Conservation (phyloP, 2,888 invertebrate species). For the Shargacucullia verbasci region DNA sequence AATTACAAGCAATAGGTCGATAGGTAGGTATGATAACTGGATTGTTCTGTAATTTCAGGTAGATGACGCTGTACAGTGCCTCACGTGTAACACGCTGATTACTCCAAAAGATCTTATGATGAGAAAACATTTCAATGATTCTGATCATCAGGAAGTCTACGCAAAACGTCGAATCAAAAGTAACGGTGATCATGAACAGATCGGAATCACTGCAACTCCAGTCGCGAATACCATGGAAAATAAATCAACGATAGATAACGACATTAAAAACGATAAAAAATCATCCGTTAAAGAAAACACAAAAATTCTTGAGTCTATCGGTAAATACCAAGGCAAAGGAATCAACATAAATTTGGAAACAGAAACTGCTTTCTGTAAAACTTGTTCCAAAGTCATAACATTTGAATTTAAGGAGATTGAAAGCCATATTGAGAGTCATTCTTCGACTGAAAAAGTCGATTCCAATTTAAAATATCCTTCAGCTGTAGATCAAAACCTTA, state of each 20-base stretch:
- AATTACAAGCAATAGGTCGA: no score
- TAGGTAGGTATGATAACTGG: no score
- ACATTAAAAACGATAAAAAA: neutral
- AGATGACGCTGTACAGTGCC: constrained; percentile 64
- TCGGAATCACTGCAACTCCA: neutral
- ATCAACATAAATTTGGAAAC: constrained; percentile 59
- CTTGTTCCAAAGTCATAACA: constrained; percentile 43
- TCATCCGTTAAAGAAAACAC: constrained; percentile 31
- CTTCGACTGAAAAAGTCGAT: constrained; percentile 7
- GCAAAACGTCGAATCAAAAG: constrained; percentile 22
- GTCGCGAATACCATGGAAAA: neutral
- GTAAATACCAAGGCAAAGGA: constrained; percentile 48
- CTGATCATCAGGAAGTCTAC: constrained; percentile 51
- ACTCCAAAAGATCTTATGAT: constrained; percentile 39
- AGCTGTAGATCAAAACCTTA: constrained; percentile 25
- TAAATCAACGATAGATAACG: neutral
- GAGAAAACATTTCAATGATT: constrained; percentile 58
- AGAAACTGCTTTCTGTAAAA: constrained; percentile 55
- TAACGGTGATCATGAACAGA: constrained; percentile 3
- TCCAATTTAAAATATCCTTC: constrained; percentile 34
- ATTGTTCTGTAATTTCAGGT: constrained; percentile 59
- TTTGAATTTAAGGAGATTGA: constrained; percentile 48
- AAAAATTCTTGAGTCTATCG: constrained; percentile 50
- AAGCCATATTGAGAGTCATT: constrained; percentile 50
- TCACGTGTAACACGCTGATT: constrained; percentile 68